These are phyloP conservation scores for Gallinago nigripennis DNA, from an alignment of 2,797 vertebrate genomes.

Conservation along the genomic window DNA sequence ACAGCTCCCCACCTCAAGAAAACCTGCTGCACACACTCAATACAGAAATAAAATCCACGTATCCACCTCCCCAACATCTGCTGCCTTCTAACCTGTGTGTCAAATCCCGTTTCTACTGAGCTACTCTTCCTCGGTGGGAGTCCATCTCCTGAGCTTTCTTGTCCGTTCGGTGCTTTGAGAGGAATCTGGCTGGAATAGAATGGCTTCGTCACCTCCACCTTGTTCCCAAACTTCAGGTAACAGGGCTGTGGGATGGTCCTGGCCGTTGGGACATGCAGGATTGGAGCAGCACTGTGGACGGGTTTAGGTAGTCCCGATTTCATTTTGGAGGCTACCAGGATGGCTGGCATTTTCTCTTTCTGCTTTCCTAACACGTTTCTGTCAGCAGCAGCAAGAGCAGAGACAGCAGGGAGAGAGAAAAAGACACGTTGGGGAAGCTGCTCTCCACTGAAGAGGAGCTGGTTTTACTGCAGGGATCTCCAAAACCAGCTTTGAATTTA, in stretches of 20 bases:
- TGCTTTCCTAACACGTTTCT: constrained; percentile 78
- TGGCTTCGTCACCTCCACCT: constrained; percentile 82
- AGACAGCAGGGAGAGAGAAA: constrained; percentile 65
- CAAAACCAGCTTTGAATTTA: constrained; percentile 41
- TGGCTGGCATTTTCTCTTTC: constrained; percentile 93
- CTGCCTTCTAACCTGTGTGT: constrained; percentile 87
- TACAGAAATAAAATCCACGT: background rate
- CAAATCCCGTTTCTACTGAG: constrained; percentile 78
- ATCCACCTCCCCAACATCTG: background rate
- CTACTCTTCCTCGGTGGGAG: constrained; percentile 72
- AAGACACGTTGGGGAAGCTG: constrained; percentile 30
- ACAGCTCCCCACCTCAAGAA: background rate
- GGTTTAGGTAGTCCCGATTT: constrained; percentile 98
- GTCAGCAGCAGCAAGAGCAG: constrained; percentile 72
- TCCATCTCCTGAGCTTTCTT: constrained; percentile 69
- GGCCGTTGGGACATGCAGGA: constrained; percentile 86
- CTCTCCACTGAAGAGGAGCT: constrained; percentile 10
- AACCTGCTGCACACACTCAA: background rate
- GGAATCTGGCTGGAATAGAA: constrained; percentile 80
- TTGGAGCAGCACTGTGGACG: constrained; percentile 92
- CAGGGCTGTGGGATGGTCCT: constrained; percentile 82
- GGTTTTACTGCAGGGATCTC: constrained; percentile 28
- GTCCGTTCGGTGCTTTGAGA: constrained; percentile 78
- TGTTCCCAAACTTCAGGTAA: constrained; percentile 82
- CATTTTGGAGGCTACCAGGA: constrained; percentile 95